phyloP scores from a whole-genome alignment of 2,113 vertebrate species.

The Microtus oregoni region DNA sequence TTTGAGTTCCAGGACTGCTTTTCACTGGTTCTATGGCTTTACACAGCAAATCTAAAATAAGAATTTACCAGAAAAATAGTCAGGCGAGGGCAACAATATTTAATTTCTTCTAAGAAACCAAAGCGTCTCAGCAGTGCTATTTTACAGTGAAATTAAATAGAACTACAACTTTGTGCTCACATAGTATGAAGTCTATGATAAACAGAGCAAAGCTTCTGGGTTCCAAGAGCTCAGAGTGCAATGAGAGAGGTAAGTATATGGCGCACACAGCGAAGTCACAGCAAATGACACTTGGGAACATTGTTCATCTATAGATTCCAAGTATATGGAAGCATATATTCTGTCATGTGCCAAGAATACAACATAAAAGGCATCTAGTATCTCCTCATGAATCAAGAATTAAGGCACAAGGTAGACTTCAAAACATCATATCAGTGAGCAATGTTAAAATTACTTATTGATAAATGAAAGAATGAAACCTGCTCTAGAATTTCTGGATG shows the following conservation, averaged over 20 bases:
- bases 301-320: background rate
- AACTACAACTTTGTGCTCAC: background rate
- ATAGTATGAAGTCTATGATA: background rate
- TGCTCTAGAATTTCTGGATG: background rate
- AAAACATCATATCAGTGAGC: background rate
- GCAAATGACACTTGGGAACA: background rate
- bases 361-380: background rate
- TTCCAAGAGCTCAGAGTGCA: background rate
- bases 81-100: background rate
- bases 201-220: background rate
- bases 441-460: background rate
- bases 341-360: background rate
- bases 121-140: background rate
- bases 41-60: background rate
- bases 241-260: accelerated
- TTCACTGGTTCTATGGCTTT: background rate
- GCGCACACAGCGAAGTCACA: background rate
- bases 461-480: background rate
- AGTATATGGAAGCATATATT: background rate
- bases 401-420: background rate
- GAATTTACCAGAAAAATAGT: background rate
- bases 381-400: background rate
- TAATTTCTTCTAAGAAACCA: slow-evolving; percentile 19
- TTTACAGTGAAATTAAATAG: slow-evolving; percentile 10
- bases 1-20: background rate